These are phyloP conservation scores for Limulus polyphemus DNA, from an alignment of 2,888 invertebrate species.

Conservation along the genomic window DNA sequence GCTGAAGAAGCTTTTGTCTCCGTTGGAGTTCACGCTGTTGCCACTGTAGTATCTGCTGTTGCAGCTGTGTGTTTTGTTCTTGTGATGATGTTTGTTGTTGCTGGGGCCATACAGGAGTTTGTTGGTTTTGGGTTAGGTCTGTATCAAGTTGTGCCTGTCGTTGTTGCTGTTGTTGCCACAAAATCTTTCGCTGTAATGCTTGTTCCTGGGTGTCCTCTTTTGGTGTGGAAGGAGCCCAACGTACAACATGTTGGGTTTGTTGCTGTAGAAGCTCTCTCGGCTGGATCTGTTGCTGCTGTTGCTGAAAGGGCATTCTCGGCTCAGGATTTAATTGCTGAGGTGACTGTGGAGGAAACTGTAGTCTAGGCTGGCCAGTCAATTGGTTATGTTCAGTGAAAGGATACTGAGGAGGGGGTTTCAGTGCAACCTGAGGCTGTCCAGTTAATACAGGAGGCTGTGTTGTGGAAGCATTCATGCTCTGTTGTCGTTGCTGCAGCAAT, in stretches of 20 bases:
- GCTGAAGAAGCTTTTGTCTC: conserved; percentile 43
- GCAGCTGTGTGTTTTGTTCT: conserved; percentile 29
- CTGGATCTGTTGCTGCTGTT: not conserved
- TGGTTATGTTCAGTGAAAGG: conserved; percentile 16
- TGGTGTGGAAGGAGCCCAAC: too few relatives aligned
- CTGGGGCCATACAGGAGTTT: too few relatives aligned
- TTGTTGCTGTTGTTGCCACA: conserved; percentile 20
- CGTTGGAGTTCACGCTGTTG: conserved; percentile 35
- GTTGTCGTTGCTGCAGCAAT: conserved; percentile 11
- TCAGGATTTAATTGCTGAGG: conserved; percentile 11
- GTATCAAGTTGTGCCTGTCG: conserved; percentile 36
- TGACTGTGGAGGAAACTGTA: conserved; percentile 17
- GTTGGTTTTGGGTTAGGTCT: too few relatives aligned
- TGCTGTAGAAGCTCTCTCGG: too few relatives aligned
- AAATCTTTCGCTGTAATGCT: conserved; percentile 8
- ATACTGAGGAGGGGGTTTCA: conserved; percentile 24
- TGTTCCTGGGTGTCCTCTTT: too few relatives aligned
- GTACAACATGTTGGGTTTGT: too few relatives aligned
- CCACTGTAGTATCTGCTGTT: conserved; percentile 42
- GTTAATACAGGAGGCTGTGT: conserved; percentile 5
- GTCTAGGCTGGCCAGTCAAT: conserved; percentile 19
- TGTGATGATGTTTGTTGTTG: too few relatives aligned
- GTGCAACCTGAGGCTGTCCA: conserved; percentile 18
- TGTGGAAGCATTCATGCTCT: not conserved
- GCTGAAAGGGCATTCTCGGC: not conserved